These are phyloP conservation scores for Drosophila mojavensis DNA, from an alignment of 1,140 invertebrate genomes.

Conservation along the genomic window DNA sequence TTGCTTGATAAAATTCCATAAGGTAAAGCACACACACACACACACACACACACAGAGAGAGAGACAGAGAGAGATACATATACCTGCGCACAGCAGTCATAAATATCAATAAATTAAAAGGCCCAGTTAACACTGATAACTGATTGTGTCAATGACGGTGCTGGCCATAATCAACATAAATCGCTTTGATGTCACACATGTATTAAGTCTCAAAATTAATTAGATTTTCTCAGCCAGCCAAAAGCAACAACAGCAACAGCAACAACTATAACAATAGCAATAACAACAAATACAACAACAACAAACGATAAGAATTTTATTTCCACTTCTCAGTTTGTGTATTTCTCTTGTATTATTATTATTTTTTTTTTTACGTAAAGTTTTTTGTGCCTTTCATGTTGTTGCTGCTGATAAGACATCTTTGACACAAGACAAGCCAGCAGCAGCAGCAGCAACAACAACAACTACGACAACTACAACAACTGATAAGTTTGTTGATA, in stretches of 20 bases:
- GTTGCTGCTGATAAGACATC: conserved; percentile 66
- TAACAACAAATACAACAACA: too few species aligned
- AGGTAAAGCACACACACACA: conserved; percentile 6
- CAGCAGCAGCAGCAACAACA: conserved; percentile 18
- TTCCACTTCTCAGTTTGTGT: not conserved
- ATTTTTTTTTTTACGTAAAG: not conserved
- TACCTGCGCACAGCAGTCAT: conserved; percentile 27
- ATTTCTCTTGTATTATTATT: conserved; percentile 8
- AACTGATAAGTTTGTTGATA: conserved; percentile 59
- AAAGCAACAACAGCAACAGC: conserved; percentile 13
- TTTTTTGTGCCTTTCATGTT: conserved; percentile 17
- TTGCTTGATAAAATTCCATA: conserved; percentile 68
- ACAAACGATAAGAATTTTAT: conserved; percentile 56
- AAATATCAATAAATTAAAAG: conserved; percentile 72
- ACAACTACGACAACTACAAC: not conserved
- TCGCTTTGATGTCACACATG: conserved; percentile 74
- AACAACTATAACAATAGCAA: conserved; percentile 3
- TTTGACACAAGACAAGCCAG: conserved; percentile 56
- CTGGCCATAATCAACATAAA: conserved; percentile 71
- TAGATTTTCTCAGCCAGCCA: conserved; percentile 59
- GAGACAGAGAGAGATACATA: not conserved
- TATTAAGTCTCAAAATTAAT: conserved; percentile 77
- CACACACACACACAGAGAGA: conserved; percentile 4
- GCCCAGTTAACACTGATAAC: conserved; percentile 57
- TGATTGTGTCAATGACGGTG: conserved; percentile 63